A percentile compares a stretch with the other conserved stretches of the same genome.
Evolutionary conservation across 2,113 vertebrate genomes (phyloP).

Genomic region (Danio rerio): GRCz12tu NC_133199.1:7735001-7735500

Average conservation of each 20-base stretch:
- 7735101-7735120: too few species aligned
- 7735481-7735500: too few species aligned
- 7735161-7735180: background rate
- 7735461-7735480: too few species aligned
- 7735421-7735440: background rate
- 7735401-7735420: background rate
- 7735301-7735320: slow-evolving; percentile 93
- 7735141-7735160: too few species aligned
- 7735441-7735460: too few species aligned
- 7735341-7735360: slow-evolving; percentile 84
- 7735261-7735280: slow-evolving; percentile 91
- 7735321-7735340: slow-evolving; percentile 85
- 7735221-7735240: slow-evolving; percentile 97
- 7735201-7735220: slow-evolving; percentile 81
- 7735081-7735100: too few species aligned
- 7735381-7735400: background rate
- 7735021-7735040: too few species aligned
- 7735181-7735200: background rate
- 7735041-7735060: too few species aligned
- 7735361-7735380: slow-evolving; percentile 14
- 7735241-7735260: slow-evolving; percentile 96
- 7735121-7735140: too few species aligned
- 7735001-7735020: too few species aligned
- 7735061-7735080: too few species aligned
- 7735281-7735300: slow-evolving; percentile 91